A percentile compares a stretch with the other conserved stretches of the same genome.
Conservation (phyloP, 2,113 vertebrate species). For the Bufo bufo region DNA sequence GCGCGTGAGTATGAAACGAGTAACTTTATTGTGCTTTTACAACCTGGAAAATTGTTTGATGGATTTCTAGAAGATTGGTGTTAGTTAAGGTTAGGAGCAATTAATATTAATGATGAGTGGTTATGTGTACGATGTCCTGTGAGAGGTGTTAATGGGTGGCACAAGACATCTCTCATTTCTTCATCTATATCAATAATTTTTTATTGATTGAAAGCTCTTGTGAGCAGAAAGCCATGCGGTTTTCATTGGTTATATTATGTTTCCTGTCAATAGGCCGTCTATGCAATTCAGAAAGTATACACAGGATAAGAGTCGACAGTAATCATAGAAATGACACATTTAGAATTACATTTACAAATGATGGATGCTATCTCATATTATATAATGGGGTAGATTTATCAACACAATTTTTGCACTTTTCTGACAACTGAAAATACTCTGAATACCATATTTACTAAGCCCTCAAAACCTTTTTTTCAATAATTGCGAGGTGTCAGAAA, state of each 20-base stretch:
- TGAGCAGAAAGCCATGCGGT: neutral
- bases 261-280: neutral
- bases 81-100: neutral
- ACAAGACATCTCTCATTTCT: neutral
- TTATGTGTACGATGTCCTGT: neutral
- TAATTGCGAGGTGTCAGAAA: too few relatives aligned
- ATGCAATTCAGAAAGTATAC: neutral
- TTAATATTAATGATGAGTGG: slow-evolving; percentile 1
- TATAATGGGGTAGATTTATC: neutral
- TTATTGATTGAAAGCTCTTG: slow-evolving; percentile 21
- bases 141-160: neutral
- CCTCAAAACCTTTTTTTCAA: too few relatives aligned
- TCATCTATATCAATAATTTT: neutral
- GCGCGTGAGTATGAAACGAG: neutral
- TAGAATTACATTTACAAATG: slow-evolving; percentile 11
- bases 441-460: too few relatives aligned
- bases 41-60: slow-evolving; percentile 8
- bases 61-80: slow-evolving; percentile 33
- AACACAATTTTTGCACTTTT: neutral
- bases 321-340: neutral
- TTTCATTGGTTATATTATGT: neutral
- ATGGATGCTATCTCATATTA: neutral
- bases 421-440: neutral
- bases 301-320: neutral
- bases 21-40: slow-evolving; percentile 33